phyloP scores from a whole-genome alignment of 2,113 vertebrate genomes.

The Salvator merianae region DNA sequence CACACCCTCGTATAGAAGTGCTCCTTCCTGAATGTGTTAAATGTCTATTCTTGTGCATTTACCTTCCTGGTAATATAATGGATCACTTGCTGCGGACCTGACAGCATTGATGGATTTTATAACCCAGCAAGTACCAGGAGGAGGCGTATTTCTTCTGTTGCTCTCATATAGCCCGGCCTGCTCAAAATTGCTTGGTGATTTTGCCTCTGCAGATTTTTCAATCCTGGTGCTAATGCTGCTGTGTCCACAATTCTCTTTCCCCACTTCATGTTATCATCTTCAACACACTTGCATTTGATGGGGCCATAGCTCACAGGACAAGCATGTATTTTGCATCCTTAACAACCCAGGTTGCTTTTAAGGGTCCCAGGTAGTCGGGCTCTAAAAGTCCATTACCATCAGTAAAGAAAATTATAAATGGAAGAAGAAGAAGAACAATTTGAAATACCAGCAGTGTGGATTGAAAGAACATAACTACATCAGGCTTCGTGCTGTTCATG shows the following conservation, averaged over 20 bases:
- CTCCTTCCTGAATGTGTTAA: conserved; percentile 26
- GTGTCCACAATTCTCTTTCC: not conserved
- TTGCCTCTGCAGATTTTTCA: conserved; percentile 7
- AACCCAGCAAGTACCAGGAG: not conserved
- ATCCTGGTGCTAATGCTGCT: not conserved
- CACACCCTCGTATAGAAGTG: not conserved
- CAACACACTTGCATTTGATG: not conserved
- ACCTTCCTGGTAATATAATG: not conserved
- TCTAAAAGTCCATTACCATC: not conserved
- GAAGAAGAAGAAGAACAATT: too few species aligned
- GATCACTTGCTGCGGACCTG: conserved; percentile 41
- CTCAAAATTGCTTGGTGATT: conserved; percentile 34
- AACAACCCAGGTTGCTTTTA: not conserved
- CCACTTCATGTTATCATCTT: not conserved
- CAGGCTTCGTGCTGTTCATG: too few species aligned
- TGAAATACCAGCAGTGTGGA: too few species aligned
- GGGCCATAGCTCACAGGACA: too few species aligned
- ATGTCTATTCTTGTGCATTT: not conserved
- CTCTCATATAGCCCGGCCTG: not conserved
- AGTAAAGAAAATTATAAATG: too few species aligned
- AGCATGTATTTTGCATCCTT: too few species aligned
- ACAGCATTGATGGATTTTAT: conserved; percentile 20
- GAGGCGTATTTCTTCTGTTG: not conserved
- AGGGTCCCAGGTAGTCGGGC: too few species aligned
- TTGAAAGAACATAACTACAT: too few species aligned